Evolutionary conservation across 1,140 invertebrate species (phyloP), one percentile per base, ranked within the genome.

Genomic region (Zophobas morio): DNA sequence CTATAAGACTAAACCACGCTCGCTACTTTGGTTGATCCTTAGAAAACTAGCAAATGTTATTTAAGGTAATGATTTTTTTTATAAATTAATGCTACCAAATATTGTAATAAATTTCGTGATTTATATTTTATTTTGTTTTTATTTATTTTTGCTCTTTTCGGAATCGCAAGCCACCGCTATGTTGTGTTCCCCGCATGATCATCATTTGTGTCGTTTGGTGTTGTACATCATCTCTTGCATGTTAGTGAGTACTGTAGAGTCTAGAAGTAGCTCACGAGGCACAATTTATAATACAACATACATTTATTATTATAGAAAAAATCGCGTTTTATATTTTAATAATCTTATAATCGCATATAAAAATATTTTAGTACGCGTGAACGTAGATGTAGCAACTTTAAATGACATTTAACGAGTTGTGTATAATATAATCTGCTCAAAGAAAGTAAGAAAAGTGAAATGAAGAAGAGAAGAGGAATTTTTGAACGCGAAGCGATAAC

Each of bases 61-160:
- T 84, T 82, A 80, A 82, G 80, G 74, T 80, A 79, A 82, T 82
- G 74, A 77, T 76, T 81, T 82, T 83, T 83, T 83, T 82, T 85
- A 84, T 84, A 82, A 83, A 83, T 84, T 84, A 84, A 83, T 86
- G 84, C 84, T 86, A 86, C 85, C 85, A 86, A 86, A 86, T 86
- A 86, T 82, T 81, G 75, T 85, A 86, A 86, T 85, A 86, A 86
- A 85, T 80, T 85, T 84, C 84, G 81, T 86, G 84, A 86, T 86
- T 86, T 86, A 83, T 84, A 83, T 80, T 80, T 83, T 80, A 75
- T 82, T 82, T 81, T 80, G 75, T 80, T 85, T 82, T 76, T 84
- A 82, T 80, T 84, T 80, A 78, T 81, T 79, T 81, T 81, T 79
- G 74, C n/a, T 79, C 81, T 80, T 76, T 63, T 76, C n/a, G 70